Conservation (phyloP, 1,140 invertebrate species). For the Drosophila sucinea region DNA sequence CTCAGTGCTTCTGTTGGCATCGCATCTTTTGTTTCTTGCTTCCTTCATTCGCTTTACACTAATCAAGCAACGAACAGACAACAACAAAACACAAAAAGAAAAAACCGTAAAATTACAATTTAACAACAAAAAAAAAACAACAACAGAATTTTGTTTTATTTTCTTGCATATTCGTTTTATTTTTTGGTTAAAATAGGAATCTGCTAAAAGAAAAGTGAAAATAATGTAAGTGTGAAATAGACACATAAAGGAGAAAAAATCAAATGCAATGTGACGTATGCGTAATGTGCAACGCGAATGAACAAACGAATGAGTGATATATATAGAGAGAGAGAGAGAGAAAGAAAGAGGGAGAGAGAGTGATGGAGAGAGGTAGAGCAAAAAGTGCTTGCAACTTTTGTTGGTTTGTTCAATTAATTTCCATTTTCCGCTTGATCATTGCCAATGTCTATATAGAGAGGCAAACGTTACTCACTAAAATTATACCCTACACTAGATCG, state of each 20-base stretch:
- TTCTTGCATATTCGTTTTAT: not conserved
- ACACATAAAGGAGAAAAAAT: not conserved
- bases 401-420: conserved; percentile 51
- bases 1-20: not conserved
- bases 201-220: conserved; percentile 6
- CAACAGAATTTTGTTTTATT: not conserved
- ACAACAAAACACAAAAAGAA: conserved; percentile 10
- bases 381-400: conserved; percentile 18
- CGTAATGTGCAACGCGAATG: conserved; percentile 36
- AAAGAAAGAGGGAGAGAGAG: not conserved
- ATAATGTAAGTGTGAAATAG: conserved; percentile 13
- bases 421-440: conserved; percentile 55
- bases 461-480: not conserved
- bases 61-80: conserved; percentile 9
- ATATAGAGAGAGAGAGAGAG: not conserved
- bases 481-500: no score
- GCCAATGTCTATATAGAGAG: conserved; percentile 44
- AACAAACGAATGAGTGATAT: not conserved
- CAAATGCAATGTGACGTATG: conserved; percentile 61
- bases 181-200: not conserved
- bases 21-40: conserved; percentile 8
- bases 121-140: not conserved
- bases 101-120: conserved; percentile 1
- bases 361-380: not conserved
- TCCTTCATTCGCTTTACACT: conserved; percentile 7